These are phyloP conservation scores for Anguilla obscura DNA, from an alignment of 2,797 vertebrate genomes.

Conservation along the genomic window DNA sequence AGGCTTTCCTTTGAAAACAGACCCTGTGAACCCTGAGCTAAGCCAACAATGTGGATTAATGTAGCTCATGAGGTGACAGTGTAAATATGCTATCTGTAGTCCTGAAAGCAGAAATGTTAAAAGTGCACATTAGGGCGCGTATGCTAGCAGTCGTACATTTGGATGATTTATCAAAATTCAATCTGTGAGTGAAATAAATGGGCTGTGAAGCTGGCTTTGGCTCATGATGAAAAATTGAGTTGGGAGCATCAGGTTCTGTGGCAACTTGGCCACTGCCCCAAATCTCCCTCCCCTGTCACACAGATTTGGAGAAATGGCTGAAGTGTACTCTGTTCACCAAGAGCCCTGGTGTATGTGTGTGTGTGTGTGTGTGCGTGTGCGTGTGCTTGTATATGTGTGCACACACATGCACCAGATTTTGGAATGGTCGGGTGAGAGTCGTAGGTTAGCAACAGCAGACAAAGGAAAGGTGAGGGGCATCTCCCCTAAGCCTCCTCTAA, in stretches of 20 bases:
- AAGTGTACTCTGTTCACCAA: not conserved
- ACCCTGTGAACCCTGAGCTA: not conserved
- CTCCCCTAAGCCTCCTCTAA: not conserved
- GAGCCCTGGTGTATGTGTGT: slow-evolving; percentile 17
- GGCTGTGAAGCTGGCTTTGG: not conserved
- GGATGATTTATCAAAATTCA: not conserved
- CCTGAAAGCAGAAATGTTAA: not conserved
- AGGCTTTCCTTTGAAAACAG: not conserved
- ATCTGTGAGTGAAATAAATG: not conserved
- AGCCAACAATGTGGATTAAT: not conserved
- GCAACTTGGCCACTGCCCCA: not conserved
- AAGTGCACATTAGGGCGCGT: not conserved
- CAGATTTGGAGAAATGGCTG: slow-evolving; percentile 10
- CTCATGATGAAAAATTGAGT: not conserved
- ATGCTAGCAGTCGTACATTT: not conserved
- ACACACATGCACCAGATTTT: not conserved
- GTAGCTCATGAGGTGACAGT: not conserved
- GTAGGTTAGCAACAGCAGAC: not conserved
- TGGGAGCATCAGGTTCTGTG: not conserved
- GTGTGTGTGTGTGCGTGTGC: not conserved
- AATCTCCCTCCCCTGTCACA: not conserved
- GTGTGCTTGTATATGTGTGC: not conserved
- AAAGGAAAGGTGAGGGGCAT: not conserved
- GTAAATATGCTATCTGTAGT: not conserved
- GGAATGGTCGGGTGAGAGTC: not conserved